These are phyloP conservation scores for Oxyruncus cristatus DNA, from an alignment of 2,113 vertebrate genomes.

Conservation along the genomic window DNA sequence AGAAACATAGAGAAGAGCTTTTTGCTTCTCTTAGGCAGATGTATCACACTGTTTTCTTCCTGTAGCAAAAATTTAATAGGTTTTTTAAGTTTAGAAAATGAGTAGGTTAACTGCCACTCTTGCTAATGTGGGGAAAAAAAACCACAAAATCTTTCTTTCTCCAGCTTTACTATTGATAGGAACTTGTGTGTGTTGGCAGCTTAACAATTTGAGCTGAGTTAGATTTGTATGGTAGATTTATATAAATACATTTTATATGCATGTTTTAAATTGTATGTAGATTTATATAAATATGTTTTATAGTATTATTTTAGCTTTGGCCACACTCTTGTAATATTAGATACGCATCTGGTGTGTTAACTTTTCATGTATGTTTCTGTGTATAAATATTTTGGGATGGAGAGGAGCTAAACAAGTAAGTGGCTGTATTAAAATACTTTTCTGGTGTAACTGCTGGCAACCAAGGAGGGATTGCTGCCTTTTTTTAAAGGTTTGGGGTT, in stretches of 20 bases:
- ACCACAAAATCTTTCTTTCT: neutral
- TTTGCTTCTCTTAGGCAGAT: neutral
- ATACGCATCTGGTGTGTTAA: neutral
- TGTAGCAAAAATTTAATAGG: neutral
- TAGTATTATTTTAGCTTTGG: neutral
- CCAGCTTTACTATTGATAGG: neutral
- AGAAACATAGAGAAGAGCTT: neutral
- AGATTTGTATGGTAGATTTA: neutral
- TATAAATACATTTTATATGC: neutral
- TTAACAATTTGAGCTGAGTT: neutral
- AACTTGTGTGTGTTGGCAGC: neutral
- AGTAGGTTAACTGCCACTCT: neutral
- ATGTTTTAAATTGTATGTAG: too few species aligned
- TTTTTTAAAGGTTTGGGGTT: neutral
- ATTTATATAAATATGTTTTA: neutral
- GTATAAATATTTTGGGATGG: neutral
- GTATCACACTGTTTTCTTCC: neutral
- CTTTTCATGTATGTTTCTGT: neutral
- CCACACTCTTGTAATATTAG: neutral
- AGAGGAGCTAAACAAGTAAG: neutral
- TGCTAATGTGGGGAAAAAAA: neutral
- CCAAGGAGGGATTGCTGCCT: neutral
- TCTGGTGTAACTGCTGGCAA: neutral
- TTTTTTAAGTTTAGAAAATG: neutral
- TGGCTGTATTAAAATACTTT: neutral